phyloP scores from a whole-genome alignment of 2,888 invertebrate species.

The Xylota segnis region DNA sequence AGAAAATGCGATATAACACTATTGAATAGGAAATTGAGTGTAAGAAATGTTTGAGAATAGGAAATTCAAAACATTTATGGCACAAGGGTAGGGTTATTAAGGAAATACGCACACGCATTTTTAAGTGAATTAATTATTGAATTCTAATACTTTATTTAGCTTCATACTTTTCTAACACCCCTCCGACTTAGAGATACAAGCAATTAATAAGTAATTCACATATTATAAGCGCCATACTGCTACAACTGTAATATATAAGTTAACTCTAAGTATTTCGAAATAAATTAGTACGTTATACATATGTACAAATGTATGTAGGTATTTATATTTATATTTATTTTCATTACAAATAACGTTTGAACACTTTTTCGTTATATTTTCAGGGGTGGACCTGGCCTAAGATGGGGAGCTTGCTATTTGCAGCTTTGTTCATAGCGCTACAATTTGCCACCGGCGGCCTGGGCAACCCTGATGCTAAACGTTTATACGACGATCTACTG shows the following conservation, averaged over 20 bases:
- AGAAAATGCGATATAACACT: neutral
- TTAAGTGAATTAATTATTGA: neutral
- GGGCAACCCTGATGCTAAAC: conserved; percentile 96
- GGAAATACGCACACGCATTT: neutral
- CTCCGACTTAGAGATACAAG: too few relatives aligned
- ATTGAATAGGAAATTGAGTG: neutral
- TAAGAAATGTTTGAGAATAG: neutral
- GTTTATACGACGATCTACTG: conserved; percentile 97
- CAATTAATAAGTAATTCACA: too few relatives aligned
- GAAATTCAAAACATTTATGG: neutral
- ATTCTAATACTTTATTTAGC: neutral
- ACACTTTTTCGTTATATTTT: conserved; percentile 81
- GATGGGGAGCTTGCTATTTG: conserved; percentile 91
- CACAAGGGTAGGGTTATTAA: neutral
- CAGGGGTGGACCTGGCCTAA: conserved; percentile 94
- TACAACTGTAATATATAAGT: too few relatives aligned
- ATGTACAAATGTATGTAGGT: too few relatives aligned
- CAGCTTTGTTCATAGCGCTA: conserved; percentile 90
- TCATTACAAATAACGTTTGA: neutral
- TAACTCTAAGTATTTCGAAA: too few relatives aligned
- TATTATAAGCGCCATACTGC: too few relatives aligned
- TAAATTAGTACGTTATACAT: too few relatives aligned
- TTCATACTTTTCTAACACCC: too few relatives aligned
- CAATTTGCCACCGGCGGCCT: conserved; percentile 91
- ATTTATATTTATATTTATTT: too few relatives aligned